phyloP scores from a whole-genome alignment of 2,113 vertebrate species.

The Pholis gunnellus region DNA sequence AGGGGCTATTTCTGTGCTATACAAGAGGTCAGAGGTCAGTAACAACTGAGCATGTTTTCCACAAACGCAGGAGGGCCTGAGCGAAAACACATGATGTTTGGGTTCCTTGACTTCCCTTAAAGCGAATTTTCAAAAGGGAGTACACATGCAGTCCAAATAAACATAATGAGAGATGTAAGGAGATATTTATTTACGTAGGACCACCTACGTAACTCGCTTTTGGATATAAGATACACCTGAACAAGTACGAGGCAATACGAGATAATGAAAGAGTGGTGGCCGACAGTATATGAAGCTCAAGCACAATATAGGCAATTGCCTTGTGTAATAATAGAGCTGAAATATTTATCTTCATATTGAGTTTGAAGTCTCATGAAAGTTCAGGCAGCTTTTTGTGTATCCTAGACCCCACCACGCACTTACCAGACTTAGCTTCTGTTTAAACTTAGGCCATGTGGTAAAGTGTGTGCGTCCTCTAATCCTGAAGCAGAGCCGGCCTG shows the following conservation, averaged over 20 bases:
- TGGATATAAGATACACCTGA: conserved; percentile 14
- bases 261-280: conserved; percentile 32
- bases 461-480: conserved; percentile 29
- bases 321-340: conserved; percentile 32
- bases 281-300: conserved; percentile 4
- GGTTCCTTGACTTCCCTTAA: conserved; percentile 15
- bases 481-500: background rate
- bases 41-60: conserved; percentile 41
- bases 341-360: conserved; percentile 21
- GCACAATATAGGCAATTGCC: background rate
- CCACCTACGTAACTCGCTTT: conserved; percentile 24
- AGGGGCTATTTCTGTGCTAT: conserved; percentile 42
- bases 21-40: conserved; percentile 50
- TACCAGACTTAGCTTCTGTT: conserved; percentile 17
- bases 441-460: conserved; percentile 16
- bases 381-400: background rate
- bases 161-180: conserved; percentile 15
- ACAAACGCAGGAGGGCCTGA: conserved; percentile 21
- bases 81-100: conserved; percentile 19
- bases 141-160: conserved; percentile 2
- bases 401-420: background rate
- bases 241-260: background rate
- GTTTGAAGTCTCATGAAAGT: conserved; percentile 40
- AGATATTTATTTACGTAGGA: conserved; percentile 14
- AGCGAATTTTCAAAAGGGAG: conserved; percentile 8